Evolutionary conservation across 2,888 invertebrate genomes (phyloP).

Genomic region (Protula sp.): DNA sequence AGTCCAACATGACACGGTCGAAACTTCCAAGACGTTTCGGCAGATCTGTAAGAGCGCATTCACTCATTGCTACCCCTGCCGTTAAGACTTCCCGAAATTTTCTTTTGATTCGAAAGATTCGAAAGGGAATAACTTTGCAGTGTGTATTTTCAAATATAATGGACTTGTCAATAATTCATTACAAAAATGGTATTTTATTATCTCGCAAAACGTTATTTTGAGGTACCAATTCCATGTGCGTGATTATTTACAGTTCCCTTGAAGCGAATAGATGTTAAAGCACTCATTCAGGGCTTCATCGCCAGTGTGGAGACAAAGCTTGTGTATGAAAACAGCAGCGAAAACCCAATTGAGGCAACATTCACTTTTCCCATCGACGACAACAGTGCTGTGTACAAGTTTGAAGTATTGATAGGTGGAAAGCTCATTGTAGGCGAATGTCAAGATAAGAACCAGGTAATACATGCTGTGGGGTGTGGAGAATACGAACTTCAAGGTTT

Average conservation of each 20-base stretch:
- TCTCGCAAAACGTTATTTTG: not conserved
- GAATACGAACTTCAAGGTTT: not conserved
- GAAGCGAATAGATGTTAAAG: not conserved
- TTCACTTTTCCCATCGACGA: not conserved
- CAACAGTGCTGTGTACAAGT: not conserved
- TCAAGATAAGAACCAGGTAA: not conserved
- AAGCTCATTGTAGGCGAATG: not conserved
- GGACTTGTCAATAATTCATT: not conserved
- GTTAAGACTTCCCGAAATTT: too few relatives aligned
- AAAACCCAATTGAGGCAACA: not conserved
- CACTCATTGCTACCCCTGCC: too few relatives aligned
- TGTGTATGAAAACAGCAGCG: not conserved
- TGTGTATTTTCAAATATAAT: not conserved
- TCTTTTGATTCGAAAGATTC: too few relatives aligned
- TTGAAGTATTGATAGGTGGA: not conserved
- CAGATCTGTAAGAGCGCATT: too few relatives aligned
- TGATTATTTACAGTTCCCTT: not conserved
- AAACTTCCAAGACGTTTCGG: too few relatives aligned
- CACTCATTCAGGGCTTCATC: not conserved
- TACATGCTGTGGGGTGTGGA: not conserved
- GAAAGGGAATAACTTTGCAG: too few relatives aligned
- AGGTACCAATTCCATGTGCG: not conserved
- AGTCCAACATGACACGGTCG: too few relatives aligned
- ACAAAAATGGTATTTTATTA: not conserved
- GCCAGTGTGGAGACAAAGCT: not conserved